Evolutionary conservation across 2,888 invertebrate genomes (phyloP), one percentile per base, ranked within the genome.

Genomic region (Apoda limacodes): DNA sequence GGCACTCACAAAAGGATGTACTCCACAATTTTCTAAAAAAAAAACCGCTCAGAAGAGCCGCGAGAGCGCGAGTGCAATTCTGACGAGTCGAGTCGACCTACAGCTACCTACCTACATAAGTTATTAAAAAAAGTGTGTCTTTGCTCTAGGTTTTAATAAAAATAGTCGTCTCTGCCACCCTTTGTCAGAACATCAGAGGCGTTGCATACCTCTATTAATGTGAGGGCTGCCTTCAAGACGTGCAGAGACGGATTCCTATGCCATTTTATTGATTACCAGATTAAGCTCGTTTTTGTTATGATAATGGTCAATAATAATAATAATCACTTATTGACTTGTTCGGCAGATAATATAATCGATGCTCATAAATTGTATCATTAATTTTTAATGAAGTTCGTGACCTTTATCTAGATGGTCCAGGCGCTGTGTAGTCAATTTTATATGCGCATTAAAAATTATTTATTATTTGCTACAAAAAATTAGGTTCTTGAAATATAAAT

Each of bases 51-150:
- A 17, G 7, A 17, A 71, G 62, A 59, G 46, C 46, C 57, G 46
- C 57, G 50, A 59, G 47, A 48, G 52, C 60, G 59, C 61, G 59
- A 57, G 58, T 49, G 58, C 54, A 56, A 56, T 57, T 56, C 55
- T 55, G 53, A 58, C 57, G 57, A 51, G 56, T 53, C 55, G 55
- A 55, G 52, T 55, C 53, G 52, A n/a, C n/a, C n/a, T 54, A 59
- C 42, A 45, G 55, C 54, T 55, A 58, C 55, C 52, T 37, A 44
- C 54, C n/a, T 70, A 75, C 76, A 76, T 78, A 76, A 75, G 78
- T 76, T 80, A 80, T 78, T 80, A 80, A 78, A 78, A 72, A 76
- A 80, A 72, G 72, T 70, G 65, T 64, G 69, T 70, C 66, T 72
- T 59, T 63, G 68, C 59, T 59, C 68, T 59, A 65, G 74, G 75